A percentile compares a stretch with the other conserved stretches of the same genome.
Evolutionary conservation across 2,888 invertebrate genomes (phyloP).

Genomic region (Gonocerus acuteangulatus): DNA sequence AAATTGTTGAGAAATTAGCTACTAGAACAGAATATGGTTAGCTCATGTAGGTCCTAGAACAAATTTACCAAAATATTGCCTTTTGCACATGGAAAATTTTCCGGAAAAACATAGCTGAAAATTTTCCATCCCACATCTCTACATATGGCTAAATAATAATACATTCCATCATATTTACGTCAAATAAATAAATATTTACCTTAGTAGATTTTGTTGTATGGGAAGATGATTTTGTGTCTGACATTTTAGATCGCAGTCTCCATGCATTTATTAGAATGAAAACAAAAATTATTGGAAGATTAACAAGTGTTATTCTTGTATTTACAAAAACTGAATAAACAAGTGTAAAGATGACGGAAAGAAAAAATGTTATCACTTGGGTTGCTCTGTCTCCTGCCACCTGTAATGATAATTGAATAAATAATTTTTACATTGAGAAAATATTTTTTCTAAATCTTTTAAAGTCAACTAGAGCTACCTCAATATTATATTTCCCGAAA

Average conservation of each 20-base stretch:
- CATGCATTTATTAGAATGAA: background rate
- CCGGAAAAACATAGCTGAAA: too few species aligned
- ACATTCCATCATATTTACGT: too few species aligned
- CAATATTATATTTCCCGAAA: too few species aligned
- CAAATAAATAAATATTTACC: too few species aligned
- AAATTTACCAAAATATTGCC: too few species aligned
- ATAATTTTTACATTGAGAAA: background rate
- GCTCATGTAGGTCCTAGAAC: too few species aligned
- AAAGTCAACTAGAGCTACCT: too few species aligned
- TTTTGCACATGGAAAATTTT: too few species aligned
- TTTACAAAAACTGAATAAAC: background rate
- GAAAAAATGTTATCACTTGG: conserved; percentile 3
- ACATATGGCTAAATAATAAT: too few species aligned
- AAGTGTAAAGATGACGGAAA: background rate
- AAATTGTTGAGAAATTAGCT: too few species aligned
- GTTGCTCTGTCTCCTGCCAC: conserved; percentile 11
- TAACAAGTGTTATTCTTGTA: background rate
- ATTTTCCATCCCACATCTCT: too few species aligned
- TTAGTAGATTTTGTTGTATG: background rate
- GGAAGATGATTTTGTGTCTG: background rate
- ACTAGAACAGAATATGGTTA: too few species aligned
- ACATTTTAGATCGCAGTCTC: background rate
- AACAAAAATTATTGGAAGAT: background rate
- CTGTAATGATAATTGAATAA: background rate
- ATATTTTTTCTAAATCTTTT: background rate